Base-by-base conservation (phyloP, 2,888 invertebrate genomes). In the Blera fallax region DNA sequence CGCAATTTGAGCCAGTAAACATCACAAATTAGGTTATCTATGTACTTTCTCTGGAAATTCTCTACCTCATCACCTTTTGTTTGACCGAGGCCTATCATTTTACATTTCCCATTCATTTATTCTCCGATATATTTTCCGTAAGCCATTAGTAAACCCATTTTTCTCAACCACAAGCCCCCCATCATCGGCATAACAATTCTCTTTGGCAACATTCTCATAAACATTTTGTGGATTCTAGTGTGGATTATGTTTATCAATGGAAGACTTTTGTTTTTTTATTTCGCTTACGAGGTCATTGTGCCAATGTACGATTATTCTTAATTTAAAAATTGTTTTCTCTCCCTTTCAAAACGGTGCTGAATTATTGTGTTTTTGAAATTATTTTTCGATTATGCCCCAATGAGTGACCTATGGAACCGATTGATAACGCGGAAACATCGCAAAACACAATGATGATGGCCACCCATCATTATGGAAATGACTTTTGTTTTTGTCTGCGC, bases 211-310 rank as follows among this genome's bases (percentile, higher is more conserved):
- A 60, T 60, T 50, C 24, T 60, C 48, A 27, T 27, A 37, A 18
- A 27, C 21, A 29, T 18, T 18, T 52, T 3, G 8, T 18, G 21
- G 10, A 37, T 14, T 37, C 52, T 27, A 54, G 10, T 40, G 16
- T 27, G 27, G n/a, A 32, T 8, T 32, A 16, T 40, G 37, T 54
- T 70, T 72, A 52, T 60, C 37, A 52, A 16, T 40, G 11, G 2
- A 64, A 11, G 52, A 58, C 37, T 48, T 76, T 58, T 58, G 37
- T 77, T 67, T 58, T 76, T n/a, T 74, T 10, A 21, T 56, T 52
- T 37, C 11, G 58, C 48, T 40, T 58, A 78, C 54, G 79, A 64
- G 83, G 79, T 83, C 83, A 83, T 83, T 79, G 79, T 83, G 65
- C 48, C 48, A 73, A 74, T 67, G 14, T 48, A 58, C 67, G 83